These are phyloP conservation scores for Mythimna pallens DNA, from an alignment of 2,888 invertebrate genomes.

Conservation along the genomic window DNA sequence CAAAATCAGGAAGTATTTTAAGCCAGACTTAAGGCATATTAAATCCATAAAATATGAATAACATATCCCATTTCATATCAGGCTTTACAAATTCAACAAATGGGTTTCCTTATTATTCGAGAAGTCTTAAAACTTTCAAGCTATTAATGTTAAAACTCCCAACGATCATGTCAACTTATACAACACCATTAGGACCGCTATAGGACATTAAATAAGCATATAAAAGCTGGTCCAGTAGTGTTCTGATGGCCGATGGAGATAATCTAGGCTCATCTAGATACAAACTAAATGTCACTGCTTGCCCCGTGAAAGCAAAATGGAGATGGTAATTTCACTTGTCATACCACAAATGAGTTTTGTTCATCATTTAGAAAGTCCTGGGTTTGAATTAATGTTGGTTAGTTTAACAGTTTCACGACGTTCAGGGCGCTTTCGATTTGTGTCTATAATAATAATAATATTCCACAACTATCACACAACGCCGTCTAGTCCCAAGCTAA, in stretches of 20 bases:
- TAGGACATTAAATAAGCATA: slow-evolving; percentile 73
- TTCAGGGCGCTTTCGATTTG: slow-evolving; percentile 62
- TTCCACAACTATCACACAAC: no score
- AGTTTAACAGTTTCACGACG: slow-evolving; percentile 54
- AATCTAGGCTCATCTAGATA: slow-evolving; percentile 82
- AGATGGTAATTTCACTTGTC: slow-evolving; percentile 83
- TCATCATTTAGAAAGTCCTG: slow-evolving; percentile 87
- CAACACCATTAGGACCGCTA: slow-evolving; percentile 60
- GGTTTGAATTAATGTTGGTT: slow-evolving; percentile 79
- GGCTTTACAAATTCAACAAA: slow-evolving; percentile 3
- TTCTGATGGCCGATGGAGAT: slow-evolving; percentile 76
- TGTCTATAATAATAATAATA: slow-evolving; percentile 14
- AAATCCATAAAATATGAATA: slow-evolving; percentile 31
- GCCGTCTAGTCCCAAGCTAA: no score
- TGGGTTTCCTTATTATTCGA: slow-evolving; percentile 46
- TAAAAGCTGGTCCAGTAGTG: slow-evolving; percentile 71
- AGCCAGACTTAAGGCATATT: slow-evolving; percentile 6
- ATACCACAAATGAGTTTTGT: slow-evolving; percentile 87
- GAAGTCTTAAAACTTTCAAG: slow-evolving; percentile 50
- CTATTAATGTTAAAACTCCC: slow-evolving; percentile 47
- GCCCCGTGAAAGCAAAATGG: slow-evolving; percentile 78
- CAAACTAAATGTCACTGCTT: slow-evolving; percentile 75
- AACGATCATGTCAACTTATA: slow-evolving; percentile 58
- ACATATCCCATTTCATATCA: slow-evolving; percentile 4
- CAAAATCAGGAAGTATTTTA: slow-evolving; percentile 7